Percentiles rank a stretch among this genome's conserved stretches.
These are phyloP conservation scores for Apodemus sylvaticus DNA, from an alignment of 2,113 vertebrate species.

Conservation along the genomic window DNA sequence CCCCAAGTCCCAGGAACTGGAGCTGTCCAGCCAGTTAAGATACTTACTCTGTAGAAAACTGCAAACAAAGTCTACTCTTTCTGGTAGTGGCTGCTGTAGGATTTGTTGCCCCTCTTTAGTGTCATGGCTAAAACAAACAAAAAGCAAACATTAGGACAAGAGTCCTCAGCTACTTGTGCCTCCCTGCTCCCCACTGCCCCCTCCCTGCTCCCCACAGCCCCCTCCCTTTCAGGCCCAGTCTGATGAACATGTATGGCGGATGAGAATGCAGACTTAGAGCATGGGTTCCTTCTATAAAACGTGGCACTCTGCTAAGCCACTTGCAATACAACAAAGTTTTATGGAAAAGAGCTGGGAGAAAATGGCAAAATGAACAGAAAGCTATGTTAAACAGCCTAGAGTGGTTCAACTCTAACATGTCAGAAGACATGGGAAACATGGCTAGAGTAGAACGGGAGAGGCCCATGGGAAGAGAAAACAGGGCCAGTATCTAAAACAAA, in stretches of 20 bases:
- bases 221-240: neutral
- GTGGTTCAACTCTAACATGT: neutral
- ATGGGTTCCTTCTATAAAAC: neutral
- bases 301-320: neutral
- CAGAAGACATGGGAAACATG: neutral
- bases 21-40: neutral
- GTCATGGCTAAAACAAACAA: slow-evolving; percentile 83
- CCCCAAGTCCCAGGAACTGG: neutral
- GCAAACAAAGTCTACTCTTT: slow-evolving; percentile 85
- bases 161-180: neutral
- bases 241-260: neutral
- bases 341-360: neutral
- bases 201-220: neutral
- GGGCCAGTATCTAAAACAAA: slow-evolving; percentile 6
- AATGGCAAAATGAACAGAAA: neutral
- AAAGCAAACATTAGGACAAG: slow-evolving; percentile 60
- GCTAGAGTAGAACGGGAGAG: neutral
- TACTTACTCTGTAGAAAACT: slow-evolving; percentile 91
- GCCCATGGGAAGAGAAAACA: neutral
- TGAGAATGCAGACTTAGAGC: neutral
- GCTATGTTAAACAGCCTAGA: neutral
- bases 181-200: neutral
- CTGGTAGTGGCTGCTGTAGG: slow-evolving; percentile 78
- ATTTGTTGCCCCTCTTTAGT: slow-evolving; percentile 79
- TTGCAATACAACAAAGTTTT: neutral